Evolutionary conservation across 2,797 vertebrate genomes (phyloP).

Genomic region (Artibeus jamaicensis): DNA sequence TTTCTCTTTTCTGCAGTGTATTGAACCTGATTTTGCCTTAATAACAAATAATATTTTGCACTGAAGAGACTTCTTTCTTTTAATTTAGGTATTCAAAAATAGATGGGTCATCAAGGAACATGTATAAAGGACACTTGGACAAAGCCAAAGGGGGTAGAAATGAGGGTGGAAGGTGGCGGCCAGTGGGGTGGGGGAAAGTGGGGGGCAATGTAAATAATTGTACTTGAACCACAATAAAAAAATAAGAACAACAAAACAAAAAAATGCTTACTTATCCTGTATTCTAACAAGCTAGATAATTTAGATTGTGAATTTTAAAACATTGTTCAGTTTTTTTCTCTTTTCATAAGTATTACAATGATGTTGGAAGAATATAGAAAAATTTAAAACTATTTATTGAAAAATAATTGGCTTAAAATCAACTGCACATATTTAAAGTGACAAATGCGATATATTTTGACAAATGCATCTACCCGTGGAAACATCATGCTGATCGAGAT

Average conservation of each 20-base stretch:
- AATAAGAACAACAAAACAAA: not conserved
- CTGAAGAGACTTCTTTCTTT: not conserved
- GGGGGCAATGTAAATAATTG: no score
- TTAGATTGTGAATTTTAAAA: not conserved
- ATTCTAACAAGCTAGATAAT: not conserved
- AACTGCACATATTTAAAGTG: not conserved
- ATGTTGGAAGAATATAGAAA: not conserved
- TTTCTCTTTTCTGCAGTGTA: not conserved
- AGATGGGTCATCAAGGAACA: not conserved
- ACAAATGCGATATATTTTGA: not conserved
- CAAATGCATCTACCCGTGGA: not conserved
- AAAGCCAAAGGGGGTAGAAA: no score
- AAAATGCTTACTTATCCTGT: not conserved
- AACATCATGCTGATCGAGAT: not conserved
- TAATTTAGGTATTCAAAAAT: not conserved
- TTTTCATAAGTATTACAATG: not conserved
- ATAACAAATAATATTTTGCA: not conserved
- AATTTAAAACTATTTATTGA: not conserved
- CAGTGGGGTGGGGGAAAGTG: no score
- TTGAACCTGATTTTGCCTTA: not conserved
- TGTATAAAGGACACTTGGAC: no score
- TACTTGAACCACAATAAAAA: no score
- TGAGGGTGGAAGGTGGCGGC: no score
- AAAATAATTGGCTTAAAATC: not conserved
- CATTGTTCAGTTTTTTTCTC: not conserved